These are phyloP conservation scores for Acronicta aceris DNA, from an alignment of 2,888 invertebrate species.

Conservation along the genomic window DNA sequence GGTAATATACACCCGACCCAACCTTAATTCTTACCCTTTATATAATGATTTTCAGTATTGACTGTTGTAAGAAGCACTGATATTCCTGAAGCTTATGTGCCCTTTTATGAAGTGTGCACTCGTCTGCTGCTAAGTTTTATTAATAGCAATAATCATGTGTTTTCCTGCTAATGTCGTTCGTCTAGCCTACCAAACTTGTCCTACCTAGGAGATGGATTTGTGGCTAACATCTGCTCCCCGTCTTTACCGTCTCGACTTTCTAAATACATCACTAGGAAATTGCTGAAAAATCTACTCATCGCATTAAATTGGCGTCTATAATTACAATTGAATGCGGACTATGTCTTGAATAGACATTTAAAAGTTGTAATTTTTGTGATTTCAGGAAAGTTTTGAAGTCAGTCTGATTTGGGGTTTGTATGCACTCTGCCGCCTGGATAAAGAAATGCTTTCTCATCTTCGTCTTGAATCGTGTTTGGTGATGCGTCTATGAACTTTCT, in stretches of 20 bases:
- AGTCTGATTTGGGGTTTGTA: slow-evolving; percentile 77
- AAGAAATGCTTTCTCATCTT: slow-evolving; percentile 71
- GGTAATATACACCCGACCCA: slow-evolving; percentile 15
- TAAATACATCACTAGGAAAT: slow-evolving; percentile 29
- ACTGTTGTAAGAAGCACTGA: slow-evolving; percentile 22
- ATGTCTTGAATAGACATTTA: slow-evolving; percentile 47
- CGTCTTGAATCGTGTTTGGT: slow-evolving; percentile 65
- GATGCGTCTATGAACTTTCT: slow-evolving; percentile 58
- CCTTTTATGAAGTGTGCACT: slow-evolving; percentile 26
- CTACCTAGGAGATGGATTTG: slow-evolving; percentile 40
- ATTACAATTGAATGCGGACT: slow-evolving; percentile 29
- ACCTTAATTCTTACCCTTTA: slow-evolving; percentile 18
- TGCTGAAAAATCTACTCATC: slow-evolving; percentile 66
- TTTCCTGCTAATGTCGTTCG: slow-evolving; percentile 47
- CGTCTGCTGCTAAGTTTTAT: slow-evolving; percentile 26
- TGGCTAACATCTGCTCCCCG: slow-evolving; percentile 36
- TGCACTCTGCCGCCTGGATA: slow-evolving; percentile 71
- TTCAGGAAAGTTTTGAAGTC: slow-evolving; percentile 80
- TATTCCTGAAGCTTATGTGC: slow-evolving; percentile 22
- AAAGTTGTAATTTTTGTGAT: slow-evolving; percentile 77
- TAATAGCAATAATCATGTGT: slow-evolving; percentile 47
- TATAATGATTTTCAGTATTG: slow-evolving; percentile 13
- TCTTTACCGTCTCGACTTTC: slow-evolving; percentile 43
- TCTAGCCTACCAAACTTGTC: slow-evolving; percentile 45
- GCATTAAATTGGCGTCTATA: slow-evolving; percentile 37